phyloP scores from a whole-genome alignment of 2,888 invertebrate genomes.

The Lasioglossum morio region DNA sequence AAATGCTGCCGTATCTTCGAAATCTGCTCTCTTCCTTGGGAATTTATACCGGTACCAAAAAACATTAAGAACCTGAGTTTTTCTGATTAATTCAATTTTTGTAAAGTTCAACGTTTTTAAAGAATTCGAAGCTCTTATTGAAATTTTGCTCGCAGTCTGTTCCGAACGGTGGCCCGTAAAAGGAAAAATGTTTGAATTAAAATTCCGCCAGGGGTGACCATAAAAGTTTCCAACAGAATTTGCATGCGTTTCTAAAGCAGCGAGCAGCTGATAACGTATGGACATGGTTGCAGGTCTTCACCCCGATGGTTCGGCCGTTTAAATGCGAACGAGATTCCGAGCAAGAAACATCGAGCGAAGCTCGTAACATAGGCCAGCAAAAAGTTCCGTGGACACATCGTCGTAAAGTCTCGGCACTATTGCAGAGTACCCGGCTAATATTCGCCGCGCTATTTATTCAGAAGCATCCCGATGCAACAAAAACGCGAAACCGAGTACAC shows the following conservation, averaged over 20 bases:
- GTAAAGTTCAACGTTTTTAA: no score
- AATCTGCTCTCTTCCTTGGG: no score
- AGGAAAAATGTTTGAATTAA: neutral
- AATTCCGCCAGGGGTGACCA: neutral
- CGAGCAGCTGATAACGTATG: neutral
- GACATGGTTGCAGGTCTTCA: neutral
- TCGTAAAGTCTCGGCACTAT: neutral
- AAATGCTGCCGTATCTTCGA: neutral
- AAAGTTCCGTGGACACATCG: neutral
- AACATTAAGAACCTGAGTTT: neutral
- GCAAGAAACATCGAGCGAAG: neutral
- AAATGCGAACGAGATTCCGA: conserved; percentile 43
- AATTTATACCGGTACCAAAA: neutral
- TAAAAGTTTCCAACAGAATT: neutral
- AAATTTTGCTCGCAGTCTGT: neutral
- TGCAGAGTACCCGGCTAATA: neutral
- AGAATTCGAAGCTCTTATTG: no score
- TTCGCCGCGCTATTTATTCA: conserved; percentile 13
- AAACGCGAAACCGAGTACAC: neutral
- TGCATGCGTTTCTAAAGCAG: neutral
- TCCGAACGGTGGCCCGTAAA: neutral
- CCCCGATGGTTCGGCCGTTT: conserved; percentile 10
- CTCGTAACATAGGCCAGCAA: conserved; percentile 7
- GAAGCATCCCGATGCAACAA: neutral
- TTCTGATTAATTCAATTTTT: neutral